These are phyloP conservation scores for Ascidia mentula DNA, from an alignment of 23 tunicate genomes.

Conservation along the genomic window DNA sequence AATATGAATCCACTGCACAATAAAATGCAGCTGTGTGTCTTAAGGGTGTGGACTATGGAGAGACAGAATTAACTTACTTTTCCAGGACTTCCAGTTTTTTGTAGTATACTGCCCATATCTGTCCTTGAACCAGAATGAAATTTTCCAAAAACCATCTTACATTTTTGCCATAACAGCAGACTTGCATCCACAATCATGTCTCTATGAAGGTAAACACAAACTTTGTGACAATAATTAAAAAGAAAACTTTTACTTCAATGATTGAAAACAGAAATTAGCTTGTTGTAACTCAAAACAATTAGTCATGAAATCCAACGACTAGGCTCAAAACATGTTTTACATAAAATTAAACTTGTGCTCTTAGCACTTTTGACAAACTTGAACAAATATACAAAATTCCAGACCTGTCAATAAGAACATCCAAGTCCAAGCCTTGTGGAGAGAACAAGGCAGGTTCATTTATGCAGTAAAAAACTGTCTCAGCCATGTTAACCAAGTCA, in stretches of 20 bases:
- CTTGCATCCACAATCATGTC: slow-evolving; percentile 91
- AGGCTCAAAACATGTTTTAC: too few relatives aligned
- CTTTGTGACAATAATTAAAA: too few relatives aligned
- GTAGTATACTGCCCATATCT: slow-evolving; percentile 29
- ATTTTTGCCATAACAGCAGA: slow-evolving; percentile 69
- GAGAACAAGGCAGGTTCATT: slow-evolving; percentile 56
- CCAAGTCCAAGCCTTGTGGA: slow-evolving; percentile 69
- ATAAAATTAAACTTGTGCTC: too few relatives aligned
- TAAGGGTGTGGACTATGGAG: neutral
- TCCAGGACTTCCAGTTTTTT: slow-evolving; percentile 54
- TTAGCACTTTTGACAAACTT: too few relatives aligned
- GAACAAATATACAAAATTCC: too few relatives aligned
- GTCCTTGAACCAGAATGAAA: slow-evolving; percentile 19
- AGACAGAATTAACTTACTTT: slow-evolving; percentile 25
- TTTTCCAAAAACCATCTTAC: slow-evolving; percentile 60
- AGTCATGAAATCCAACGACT: too few relatives aligned
- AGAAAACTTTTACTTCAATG: too few relatives aligned
- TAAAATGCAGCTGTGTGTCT: neutral
- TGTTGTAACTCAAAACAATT: too few relatives aligned
- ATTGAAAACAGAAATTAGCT: too few relatives aligned
- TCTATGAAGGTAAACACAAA: slow-evolving; percentile 8
- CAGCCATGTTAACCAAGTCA: slow-evolving; percentile 84
- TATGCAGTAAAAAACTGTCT: slow-evolving; percentile 78
- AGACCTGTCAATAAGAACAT: slow-evolving; percentile 63
- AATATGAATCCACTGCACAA: slow-evolving; percentile 73